phyloP scores from a whole-genome alignment of 35 echinoderm and acorn worm genomes.

The Diadema setosum region DNA sequence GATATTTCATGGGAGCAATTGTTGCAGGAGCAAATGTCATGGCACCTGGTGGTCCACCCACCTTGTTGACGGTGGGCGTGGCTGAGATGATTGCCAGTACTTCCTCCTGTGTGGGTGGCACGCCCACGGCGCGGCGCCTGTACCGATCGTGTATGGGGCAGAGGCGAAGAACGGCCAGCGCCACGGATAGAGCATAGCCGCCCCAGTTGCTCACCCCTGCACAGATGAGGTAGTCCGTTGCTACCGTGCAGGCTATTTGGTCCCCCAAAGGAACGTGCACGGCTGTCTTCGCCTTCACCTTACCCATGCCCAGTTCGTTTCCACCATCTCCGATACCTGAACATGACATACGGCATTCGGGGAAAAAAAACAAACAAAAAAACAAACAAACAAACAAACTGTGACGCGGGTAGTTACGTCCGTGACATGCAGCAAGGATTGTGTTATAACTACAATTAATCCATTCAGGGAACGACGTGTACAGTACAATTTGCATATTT shows the following conservation, averaged over 20 bases:
- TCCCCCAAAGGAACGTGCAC: constrained; percentile 38
- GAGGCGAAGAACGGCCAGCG: constrained; percentile 30
- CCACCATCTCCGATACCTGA: constrained; percentile 90
- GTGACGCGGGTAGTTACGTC: no score
- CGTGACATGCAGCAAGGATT: no score
- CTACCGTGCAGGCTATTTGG: constrained; percentile 31
- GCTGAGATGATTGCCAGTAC: background rate
- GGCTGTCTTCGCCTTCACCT: constrained; percentile 50
- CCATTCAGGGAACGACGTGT: no score
- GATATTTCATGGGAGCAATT: no score
- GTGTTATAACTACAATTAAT: no score
- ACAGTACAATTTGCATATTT: no score
- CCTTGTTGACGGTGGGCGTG: constrained; percentile 28
- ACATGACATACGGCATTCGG: no score
- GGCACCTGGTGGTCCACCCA: background rate
- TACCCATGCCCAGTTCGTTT: constrained; percentile 96
- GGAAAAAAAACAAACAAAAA: background rate
- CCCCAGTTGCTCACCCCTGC: constrained; percentile 89
- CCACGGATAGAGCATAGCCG: constrained; percentile 72
- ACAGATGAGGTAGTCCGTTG: constrained; percentile 74
- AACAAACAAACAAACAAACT: background rate
- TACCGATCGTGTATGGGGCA: constrained; percentile 88
- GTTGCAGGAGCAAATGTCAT: no score
- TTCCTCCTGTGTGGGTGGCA: constrained; percentile 43
- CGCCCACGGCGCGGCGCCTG: constrained; percentile 46